phyloP scores from a whole-genome alignment of 2,113 vertebrate genomes.

The Salminus brasiliensis region DNA sequence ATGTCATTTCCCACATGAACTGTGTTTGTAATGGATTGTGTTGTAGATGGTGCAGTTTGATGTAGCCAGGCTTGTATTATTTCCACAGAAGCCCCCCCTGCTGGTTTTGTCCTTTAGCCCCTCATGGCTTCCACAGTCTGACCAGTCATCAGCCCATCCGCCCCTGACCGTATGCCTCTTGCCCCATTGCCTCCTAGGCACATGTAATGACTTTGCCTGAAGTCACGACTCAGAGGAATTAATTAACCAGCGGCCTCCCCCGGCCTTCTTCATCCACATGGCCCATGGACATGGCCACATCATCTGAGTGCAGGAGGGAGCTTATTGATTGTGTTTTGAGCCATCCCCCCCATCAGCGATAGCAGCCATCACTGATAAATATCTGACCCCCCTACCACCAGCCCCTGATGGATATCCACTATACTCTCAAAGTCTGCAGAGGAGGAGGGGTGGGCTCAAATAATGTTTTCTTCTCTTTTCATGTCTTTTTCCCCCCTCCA shows the following conservation, averaged over 20 bases:
- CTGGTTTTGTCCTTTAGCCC: background rate
- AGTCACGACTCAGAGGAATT: slow-evolving; percentile 43
- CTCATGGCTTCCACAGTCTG: background rate
- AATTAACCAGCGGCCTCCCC: slow-evolving; percentile 39
- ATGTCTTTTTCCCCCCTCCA: background rate
- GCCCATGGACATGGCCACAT: slow-evolving; percentile 6
- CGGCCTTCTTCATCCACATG: background rate
- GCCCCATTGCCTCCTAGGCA: slow-evolving; percentile 16
- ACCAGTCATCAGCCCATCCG: background rate
- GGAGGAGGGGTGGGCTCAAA: background rate
- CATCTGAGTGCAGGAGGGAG: slow-evolving; percentile 20
- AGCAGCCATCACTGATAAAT: slow-evolving; percentile 34
- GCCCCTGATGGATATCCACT: slow-evolving; percentile 30
- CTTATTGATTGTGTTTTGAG: slow-evolving; percentile 39
- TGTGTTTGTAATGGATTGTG: slow-evolving; percentile 20
- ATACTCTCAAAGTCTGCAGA: background rate
- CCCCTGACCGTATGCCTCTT: background rate
- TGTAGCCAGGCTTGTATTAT: slow-evolving; percentile 13
- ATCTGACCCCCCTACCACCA: slow-evolving; percentile 14
- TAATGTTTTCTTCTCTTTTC: background rate
- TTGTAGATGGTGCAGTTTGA: background rate
- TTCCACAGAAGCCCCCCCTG: slow-evolving; percentile 3
- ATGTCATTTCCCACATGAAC: background rate
- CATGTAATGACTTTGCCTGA: slow-evolving; percentile 27
- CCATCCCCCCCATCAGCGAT: background rate